Base-by-base conservation (phyloP, 2,888 invertebrate genomes). In the Meghimatium bilineatum region DNA sequence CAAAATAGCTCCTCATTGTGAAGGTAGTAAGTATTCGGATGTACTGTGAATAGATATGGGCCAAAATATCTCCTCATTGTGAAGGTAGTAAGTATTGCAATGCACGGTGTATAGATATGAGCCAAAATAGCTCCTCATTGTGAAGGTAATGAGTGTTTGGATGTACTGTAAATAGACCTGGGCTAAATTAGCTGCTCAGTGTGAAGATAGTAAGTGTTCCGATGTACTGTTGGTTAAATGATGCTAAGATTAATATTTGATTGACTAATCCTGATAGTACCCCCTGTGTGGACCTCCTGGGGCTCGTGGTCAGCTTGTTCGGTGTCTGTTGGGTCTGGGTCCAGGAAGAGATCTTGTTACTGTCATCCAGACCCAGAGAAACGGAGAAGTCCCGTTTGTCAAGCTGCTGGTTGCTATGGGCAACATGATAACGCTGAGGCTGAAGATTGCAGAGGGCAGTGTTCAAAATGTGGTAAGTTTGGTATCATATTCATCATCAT, bases 311-410 rank as follows among this genome's bases (percentile, higher is more conserved):
- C 32, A 26, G 52, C 38, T 1, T 74, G 74, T 23, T 74, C 74
- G 32, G 74, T 74, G 20, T n/a, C 74, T 3, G 14, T 32, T n/a
- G 77, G 77, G n/a, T 20, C 77, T 17, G 77, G 77, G 5, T 29
- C 20, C 23, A 63, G 38, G 38, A n/a, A 17, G 32, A 60, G 77
- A 38, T 10, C 14, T 1, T 36, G 77, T 14, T 60, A 14, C n/a
- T 77, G 77, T n/a, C 77, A 77, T 14, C 14, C 63, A 1, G 38
- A 63, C 38, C 77, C 77, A 2, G 36, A 60, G 12, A 60, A 63
- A n/a, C 63, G 77, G 77, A 60, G 77, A 29, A 77, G 77, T 38
- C 77, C 77, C 0, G 34, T 34, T 20, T 77, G 77, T 63, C 34
- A 12, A n/a, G 60, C 38, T 63, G 77, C 63, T 0, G 77, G 77